Base-by-base conservation (phyloP, 1,140 invertebrate species). In the Atta colombica region DNA sequence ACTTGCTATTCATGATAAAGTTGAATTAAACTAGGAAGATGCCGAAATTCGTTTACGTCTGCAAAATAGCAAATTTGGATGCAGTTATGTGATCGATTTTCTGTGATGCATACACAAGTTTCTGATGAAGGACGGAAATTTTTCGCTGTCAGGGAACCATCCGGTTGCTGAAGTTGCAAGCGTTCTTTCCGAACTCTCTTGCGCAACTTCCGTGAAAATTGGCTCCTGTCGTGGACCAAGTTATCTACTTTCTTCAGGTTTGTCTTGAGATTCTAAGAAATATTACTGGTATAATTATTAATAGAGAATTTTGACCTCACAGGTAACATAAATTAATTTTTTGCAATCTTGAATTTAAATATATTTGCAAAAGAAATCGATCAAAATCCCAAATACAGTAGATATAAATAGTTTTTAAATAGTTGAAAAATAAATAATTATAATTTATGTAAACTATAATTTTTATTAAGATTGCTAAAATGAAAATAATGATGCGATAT, bases 121-220 rank as follows among this genome's bases (percentile, higher is more conserved):
- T 77, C 35, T 77, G 74, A 77, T 61, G 55, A 53, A n/a, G 58
- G 58, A 28, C 55, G 21, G 14, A 77, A 77, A 77, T 77, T 77
- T 74, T 61, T 77, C 39, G 74, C 58, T 60, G 72, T 77, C 72
- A 31, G 31, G 31, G 31, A 60, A 55, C 72, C 12, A 60, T 77
- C 18, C 71, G 1, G 21, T 51, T 25, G 31, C 28, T 39, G 6
- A 21, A 58, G 55, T 39, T 58, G 72, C 21, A 60, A 77, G 55
- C 31, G 35, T 39, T 77, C 55, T 58, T 77, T 60, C 12, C 72
- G 55, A 60, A 77, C 31, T 75, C 6, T 25, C 14, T 21, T 21
- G 14, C 31, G n/a, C 60, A 60, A 39, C n/a, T 55, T 77, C 18
- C 7, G 55, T 35, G 35, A 77, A 75, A 77, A 77, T 77, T 77